phyloP scores from a whole-genome alignment of 37 sponge, comb jelly and placozoan genomes.

The Spongilla lacustris region DNA sequence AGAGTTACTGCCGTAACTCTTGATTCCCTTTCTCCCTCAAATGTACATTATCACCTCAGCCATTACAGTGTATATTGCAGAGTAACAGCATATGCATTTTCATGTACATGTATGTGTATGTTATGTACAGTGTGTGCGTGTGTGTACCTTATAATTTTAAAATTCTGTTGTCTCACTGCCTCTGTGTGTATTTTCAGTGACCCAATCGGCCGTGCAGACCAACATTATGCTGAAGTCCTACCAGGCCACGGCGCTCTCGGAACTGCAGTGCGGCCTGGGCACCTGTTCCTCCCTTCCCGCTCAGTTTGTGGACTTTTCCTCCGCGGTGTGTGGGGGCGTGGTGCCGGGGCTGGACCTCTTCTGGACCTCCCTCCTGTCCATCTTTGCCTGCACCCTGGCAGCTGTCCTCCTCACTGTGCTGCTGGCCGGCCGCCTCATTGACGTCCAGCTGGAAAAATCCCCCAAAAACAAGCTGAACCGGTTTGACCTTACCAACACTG shows the following conservation, averaged over 20 bases:
- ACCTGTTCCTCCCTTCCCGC: conserved; percentile 23
- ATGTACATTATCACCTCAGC: too few relatives aligned
- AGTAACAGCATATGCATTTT: too few relatives aligned
- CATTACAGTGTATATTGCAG: too few relatives aligned
- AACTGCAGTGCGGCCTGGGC: conserved; percentile 28
- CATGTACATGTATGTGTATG: too few relatives aligned
- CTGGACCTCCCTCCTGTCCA: conserved; percentile 50
- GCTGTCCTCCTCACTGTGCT: conserved; percentile 35
- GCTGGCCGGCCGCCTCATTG: conserved; percentile 46
- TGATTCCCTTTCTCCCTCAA: too few relatives aligned
- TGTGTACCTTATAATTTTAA: too few relatives aligned
- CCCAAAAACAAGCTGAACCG: background rate
- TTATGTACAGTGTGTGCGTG: too few relatives aligned
- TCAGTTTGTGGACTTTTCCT: conserved; percentile 27
- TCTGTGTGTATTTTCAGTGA: conserved; percentile 33
- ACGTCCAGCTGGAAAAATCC: conserved; percentile 18
- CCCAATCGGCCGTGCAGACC: background rate
- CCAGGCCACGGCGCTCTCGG: background rate
- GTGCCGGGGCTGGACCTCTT: conserved; percentile 66
- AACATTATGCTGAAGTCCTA: conserved; percentile 3
- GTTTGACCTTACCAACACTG: conserved; percentile 25
- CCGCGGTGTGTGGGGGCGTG: conserved; percentile 53
- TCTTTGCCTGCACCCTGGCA: conserved; percentile 24
- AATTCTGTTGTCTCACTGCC: too few relatives aligned
- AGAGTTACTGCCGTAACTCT: too few relatives aligned